Evolutionary conservation across 2,113 vertebrate species (phyloP).

Genomic region (Meriones unguiculatus): DNA sequence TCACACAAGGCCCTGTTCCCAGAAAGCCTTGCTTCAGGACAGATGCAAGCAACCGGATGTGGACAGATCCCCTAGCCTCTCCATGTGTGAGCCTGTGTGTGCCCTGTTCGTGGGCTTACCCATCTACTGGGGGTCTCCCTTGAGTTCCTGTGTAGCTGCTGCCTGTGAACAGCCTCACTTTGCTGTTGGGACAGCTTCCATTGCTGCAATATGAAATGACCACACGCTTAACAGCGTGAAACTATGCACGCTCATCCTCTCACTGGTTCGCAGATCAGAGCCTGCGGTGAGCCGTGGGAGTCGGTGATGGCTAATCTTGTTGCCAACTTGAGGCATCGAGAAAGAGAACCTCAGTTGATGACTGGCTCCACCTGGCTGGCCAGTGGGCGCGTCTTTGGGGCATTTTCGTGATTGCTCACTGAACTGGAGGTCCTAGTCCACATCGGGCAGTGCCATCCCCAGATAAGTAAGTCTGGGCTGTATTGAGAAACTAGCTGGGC

Average conservation of each 20-base stretch:
- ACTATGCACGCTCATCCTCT: not conserved
- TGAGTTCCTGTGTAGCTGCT: not conserved
- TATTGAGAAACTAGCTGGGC: not conserved
- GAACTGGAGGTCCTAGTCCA: not conserved
- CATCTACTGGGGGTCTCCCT: not conserved
- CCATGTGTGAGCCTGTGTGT: too few relatives aligned
- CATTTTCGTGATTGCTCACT: not conserved
- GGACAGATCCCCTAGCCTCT: not conserved
- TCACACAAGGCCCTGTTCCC: not conserved
- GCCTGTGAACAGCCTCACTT: not conserved
- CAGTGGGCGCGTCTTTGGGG: not conserved
- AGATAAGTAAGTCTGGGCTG: not conserved
- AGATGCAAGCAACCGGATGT: not conserved
- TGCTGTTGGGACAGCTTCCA: not conserved
- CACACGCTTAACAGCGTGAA: not conserved
- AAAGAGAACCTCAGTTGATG: not conserved
- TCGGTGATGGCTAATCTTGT: not conserved
- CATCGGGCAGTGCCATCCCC: not conserved
- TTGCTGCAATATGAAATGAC: not conserved
- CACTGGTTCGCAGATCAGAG: not conserved
- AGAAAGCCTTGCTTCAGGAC: not conserved
- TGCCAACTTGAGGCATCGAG: not conserved
- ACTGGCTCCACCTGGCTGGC: not conserved
- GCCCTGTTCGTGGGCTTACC: too few relatives aligned
- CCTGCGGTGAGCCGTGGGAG: not conserved